Percentiles rank a stretch among this genome's conserved stretches.
Evolutionary conservation across 2,113 vertebrate species (phyloP).

Genomic region (Thermophis baileyi): DNA sequence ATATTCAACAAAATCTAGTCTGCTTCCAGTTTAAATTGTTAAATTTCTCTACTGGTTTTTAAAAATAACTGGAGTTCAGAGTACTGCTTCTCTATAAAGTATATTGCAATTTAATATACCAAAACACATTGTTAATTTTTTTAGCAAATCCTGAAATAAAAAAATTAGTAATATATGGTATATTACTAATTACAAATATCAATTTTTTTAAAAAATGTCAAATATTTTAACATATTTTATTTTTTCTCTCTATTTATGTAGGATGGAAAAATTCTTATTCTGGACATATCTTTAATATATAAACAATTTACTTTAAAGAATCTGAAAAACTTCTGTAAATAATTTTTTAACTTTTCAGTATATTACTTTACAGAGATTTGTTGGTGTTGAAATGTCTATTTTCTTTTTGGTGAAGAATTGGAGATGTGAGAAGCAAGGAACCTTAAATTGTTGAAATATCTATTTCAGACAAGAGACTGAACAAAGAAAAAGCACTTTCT

Average conservation of each 20-base stretch:
- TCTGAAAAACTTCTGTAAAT: not conserved
- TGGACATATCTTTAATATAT: not conserved
- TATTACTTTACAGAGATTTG: not conserved
- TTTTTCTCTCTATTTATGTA: not conserved
- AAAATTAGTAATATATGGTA: too few species aligned
- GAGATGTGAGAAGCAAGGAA: not conserved
- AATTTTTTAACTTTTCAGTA: not conserved
- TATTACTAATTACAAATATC: too few species aligned
- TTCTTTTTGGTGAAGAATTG: not conserved
- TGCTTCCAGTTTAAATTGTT: not conserved
- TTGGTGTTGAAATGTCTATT: not conserved
- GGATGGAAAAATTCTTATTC: not conserved
- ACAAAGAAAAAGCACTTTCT: not conserved
- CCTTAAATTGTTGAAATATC: not conserved
- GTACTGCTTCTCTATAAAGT: not conserved
- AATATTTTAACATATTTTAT: not conserved
- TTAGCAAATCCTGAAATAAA: not conserved
- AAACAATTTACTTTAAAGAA: not conserved
- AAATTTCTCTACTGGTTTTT: not conserved
- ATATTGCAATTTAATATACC: not conserved
- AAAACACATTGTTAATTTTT: not conserved
- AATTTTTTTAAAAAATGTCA: not conserved
- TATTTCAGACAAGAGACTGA: not conserved
- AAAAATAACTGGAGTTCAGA: not conserved
- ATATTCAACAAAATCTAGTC: not conserved